Evolutionary conservation across 2,888 invertebrate species (phyloP), one percentile per base, ranked within the genome.

Genomic region (Lasioglossum zephyrum): DNA sequence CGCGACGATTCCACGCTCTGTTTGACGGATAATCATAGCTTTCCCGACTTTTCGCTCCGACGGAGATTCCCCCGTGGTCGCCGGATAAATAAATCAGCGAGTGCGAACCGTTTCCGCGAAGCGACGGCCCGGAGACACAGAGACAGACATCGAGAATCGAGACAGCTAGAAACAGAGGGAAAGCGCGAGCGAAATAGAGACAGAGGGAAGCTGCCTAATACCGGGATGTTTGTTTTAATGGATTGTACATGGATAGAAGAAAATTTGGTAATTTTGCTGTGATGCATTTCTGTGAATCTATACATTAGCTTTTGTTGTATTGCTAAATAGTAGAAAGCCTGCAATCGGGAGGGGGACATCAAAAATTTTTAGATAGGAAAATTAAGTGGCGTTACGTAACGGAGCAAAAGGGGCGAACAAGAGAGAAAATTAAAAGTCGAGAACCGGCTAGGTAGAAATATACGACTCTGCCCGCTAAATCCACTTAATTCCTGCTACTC

Each of bases 401-500:
- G 76, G 69, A 73, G 76, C 36, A n/a, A 78, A 69, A 63, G 36
- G 41, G 77, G 76, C 72, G 78, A 73, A 73, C 60, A 72, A 79
- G 87, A 81, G 82, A 73, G 79, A 81, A 85, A 77, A 85, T 85
- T 83, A 83, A 86, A 86, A 83, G 86, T 81, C 78, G 86, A 79
- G 79, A 73, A 76, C 57, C 66, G 47, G 26, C 26, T 39, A 22
- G 13, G 69, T n/a, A 84, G 83, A 87, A 87, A 87, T 87, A 87
- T 87, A 87, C 81, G 86, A 81, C 60, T 86, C 79, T 47, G 77
- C 49, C 81, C 82, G 81, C 86, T 88, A 89, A 89, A 89, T 88
- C 89, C 89, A 87, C 88, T 83, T 89, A 88, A 85, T 90, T 87
- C 86, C 81, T 86, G 83, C 80, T 85, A 86, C 86, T 89, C 89